Percentiles rank a stretch among this genome's conserved stretches.
These are phyloP conservation scores for Drosophila paramelanica DNA, from an alignment of 2,888 invertebrate genomes.

Conservation along the genomic window DNA sequence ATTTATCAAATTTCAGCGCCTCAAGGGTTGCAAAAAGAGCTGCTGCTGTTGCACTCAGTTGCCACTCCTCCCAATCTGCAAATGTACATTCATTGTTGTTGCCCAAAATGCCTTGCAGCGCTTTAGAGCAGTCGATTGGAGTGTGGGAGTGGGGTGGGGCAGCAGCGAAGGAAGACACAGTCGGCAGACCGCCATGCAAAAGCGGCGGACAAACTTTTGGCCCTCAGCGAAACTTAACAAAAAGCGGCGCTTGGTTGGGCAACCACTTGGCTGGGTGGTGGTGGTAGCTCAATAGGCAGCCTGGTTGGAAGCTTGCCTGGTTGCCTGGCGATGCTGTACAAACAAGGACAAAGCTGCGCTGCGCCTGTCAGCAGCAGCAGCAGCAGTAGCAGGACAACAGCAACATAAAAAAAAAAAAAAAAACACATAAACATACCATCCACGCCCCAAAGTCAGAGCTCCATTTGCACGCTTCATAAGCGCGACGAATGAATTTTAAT, in stretches of 20 bases:
- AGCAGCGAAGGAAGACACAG: conserved; percentile 10
- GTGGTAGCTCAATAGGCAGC: conserved; percentile 29
- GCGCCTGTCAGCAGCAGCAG: conserved; percentile 23
- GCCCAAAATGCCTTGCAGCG: conserved; percentile 68
- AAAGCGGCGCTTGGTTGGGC: conserved; percentile 40
- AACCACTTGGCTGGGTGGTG: conserved; percentile 45
- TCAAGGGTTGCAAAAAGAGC: conserved; percentile 61
- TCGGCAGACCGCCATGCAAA: conserved; percentile 70
- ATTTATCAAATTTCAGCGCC: conserved; percentile 77
- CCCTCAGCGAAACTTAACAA: conserved; percentile 64
- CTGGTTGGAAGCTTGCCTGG: conserved; percentile 2
- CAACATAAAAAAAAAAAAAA: background rate
- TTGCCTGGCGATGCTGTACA: conserved; percentile 41
- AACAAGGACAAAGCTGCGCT: conserved; percentile 30
- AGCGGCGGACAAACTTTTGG: conserved; percentile 66
- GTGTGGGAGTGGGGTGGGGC: background rate
- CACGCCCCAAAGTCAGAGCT: conserved; percentile 24
- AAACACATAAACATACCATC: background rate
- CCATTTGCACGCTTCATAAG: conserved; percentile 77
- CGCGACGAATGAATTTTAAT: conserved; percentile 84
- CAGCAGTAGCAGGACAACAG: conserved; percentile 9
- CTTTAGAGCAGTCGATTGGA: conserved; percentile 17
- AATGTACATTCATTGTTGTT: conserved; percentile 64
- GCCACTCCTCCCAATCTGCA: conserved; percentile 9
- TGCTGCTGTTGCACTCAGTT: conserved; percentile 32